Percentiles rank a stretch among this genome's conserved stretches.
Evolutionary conservation across 2,797 vertebrate species (phyloP).

Genomic region (Borostomias antarcticus): DNA sequence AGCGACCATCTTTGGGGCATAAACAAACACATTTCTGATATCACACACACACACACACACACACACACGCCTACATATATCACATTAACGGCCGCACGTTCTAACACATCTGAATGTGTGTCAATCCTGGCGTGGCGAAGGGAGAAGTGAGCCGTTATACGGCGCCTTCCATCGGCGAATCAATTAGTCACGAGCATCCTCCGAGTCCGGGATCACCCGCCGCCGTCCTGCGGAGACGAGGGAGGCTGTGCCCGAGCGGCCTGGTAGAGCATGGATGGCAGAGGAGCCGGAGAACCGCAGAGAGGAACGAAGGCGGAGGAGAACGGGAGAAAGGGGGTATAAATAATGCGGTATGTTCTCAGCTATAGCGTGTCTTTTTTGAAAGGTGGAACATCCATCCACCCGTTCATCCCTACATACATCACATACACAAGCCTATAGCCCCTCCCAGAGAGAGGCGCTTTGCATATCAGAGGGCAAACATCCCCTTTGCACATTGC

Average conservation of each 20-base stretch:
- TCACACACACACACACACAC: constrained; percentile 62
- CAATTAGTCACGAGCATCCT: constrained; percentile 77
- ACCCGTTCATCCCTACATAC: constrained; percentile 11
- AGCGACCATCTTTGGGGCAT: constrained; percentile 63
- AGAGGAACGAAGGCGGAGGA: not conserved
- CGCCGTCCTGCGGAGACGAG: constrained; percentile 43
- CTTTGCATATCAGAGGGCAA: constrained; percentile 75
- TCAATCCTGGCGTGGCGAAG: constrained; percentile 49
- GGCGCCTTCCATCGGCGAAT: constrained; percentile 74
- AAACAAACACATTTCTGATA: constrained; percentile 73
- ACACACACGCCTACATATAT: constrained; percentile 74
- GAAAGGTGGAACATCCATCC: constrained; percentile 50
- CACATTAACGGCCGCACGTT: constrained; percentile 59
- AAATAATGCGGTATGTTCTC: constrained; percentile 75
- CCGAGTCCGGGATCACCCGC: constrained; percentile 73
- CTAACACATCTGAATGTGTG: constrained; percentile 65
- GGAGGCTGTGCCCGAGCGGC: constrained; percentile 60
- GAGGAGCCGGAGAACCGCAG: constrained; percentile 7
- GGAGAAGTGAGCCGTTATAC: constrained; percentile 64
- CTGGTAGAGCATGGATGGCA: constrained; percentile 59
- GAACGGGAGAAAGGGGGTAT: constrained; percentile 43
- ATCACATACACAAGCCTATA: no score
- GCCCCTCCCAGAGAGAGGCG: constrained; percentile 39
- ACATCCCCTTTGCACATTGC: constrained; percentile 53
- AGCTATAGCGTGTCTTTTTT: constrained; percentile 58